phyloP scores from a whole-genome alignment of 2,113 vertebrate genomes.

The Apteryx owenii region DNA sequence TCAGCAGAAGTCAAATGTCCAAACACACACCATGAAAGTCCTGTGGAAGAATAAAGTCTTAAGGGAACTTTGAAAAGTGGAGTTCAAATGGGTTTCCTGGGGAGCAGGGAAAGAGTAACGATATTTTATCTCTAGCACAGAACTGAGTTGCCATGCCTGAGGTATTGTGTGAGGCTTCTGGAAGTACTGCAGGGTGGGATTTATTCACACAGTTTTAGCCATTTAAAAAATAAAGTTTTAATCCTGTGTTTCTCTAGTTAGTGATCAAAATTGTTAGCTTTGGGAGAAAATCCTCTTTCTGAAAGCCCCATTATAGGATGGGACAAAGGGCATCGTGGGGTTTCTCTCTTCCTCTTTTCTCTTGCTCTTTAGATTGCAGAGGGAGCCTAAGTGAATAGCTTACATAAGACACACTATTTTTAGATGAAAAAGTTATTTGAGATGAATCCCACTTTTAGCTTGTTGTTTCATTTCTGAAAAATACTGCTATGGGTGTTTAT shows the following conservation, averaged over 20 bases:
- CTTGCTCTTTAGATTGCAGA: not conserved
- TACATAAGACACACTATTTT: slow-evolving; percentile 21
- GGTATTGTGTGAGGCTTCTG: not conserved
- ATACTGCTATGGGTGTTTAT: slow-evolving; percentile 7
- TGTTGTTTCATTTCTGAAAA: slow-evolving; percentile 43
- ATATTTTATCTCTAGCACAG: not conserved
- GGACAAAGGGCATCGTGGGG: not conserved
- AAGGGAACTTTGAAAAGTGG: not conserved
- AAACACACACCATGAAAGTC: not conserved
- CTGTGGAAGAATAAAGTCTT: not conserved
- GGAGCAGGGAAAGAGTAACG: not conserved
- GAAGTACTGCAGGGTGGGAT: not conserved
- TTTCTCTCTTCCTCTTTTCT: slow-evolving; percentile 1
- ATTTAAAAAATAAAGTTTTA: not conserved
- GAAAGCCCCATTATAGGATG: not conserved
- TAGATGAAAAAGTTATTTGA: slow-evolving; percentile 20
- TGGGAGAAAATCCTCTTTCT: not conserved
- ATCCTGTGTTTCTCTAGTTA: not conserved
- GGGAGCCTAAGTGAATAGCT: not conserved
- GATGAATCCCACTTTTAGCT: not conserved
- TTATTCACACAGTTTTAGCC: not conserved
- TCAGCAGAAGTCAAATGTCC: not conserved
- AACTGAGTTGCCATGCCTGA: not conserved
- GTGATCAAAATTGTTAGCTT: not conserved
- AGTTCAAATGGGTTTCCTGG: not conserved